phyloP scores from a whole-genome alignment of 2,113 vertebrate species.

The Pachypanchax playfairii region DNA sequence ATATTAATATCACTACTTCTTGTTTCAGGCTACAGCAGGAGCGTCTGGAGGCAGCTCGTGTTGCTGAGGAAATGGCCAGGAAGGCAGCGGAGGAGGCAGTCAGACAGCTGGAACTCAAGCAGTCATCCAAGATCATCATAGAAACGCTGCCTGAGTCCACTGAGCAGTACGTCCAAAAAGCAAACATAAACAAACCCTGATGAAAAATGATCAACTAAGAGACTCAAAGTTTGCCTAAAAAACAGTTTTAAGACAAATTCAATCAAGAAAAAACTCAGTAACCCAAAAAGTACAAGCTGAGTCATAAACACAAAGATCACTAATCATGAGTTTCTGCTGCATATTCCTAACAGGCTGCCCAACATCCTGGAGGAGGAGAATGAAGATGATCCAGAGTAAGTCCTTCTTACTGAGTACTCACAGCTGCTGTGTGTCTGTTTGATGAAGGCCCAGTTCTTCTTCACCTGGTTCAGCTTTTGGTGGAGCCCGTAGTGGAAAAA shows the following conservation, averaged over 20 bases:
- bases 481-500: no score
- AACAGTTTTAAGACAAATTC: no score
- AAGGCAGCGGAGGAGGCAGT: conserved; percentile 69
- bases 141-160: conserved; percentile 53
- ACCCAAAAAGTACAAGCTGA: no score
- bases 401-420: conserved; percentile 6
- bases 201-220: no score
- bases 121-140: conserved; percentile 50
- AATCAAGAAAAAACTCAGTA: no score
- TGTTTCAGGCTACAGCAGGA: conserved; percentile 67
- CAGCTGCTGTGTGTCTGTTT: background rate
- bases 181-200: background rate
- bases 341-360: conserved; percentile 68
- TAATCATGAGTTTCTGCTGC: conserved; percentile 1
- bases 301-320: no score
- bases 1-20: background rate
- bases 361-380: conserved; percentile 80
- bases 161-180: conserved; percentile 68
- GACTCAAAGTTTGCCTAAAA: no score
- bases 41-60: conserved; percentile 64
- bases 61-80: conserved; percentile 66
- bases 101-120: conserved; percentile 68
- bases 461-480: no score
- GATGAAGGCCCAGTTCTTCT: no score
- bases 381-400: conserved; percentile 80